A percentile compares a stretch with the other conserved stretches of the same genome.
Conservation (phyloP, 1,140 invertebrate genomes). For the Aphaenogaster rudis region DNA sequence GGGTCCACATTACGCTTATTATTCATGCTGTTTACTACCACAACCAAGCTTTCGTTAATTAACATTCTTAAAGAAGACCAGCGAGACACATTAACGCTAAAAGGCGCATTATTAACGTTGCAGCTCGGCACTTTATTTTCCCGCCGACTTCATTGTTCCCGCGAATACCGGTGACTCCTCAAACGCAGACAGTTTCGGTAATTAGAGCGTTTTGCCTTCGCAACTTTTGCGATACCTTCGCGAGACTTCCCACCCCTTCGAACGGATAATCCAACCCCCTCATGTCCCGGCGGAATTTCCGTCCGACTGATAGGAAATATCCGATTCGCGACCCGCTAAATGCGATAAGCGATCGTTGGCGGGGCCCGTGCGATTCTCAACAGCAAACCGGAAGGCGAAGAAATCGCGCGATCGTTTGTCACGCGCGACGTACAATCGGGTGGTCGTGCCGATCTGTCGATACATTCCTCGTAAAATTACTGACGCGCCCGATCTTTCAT, state of each 20-base stretch:
- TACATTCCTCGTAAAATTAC: conserved; percentile 57
- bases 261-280: conserved; percentile 29
- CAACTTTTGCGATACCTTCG: neutral
- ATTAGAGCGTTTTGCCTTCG: conserved; percentile 58
- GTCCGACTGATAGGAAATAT: conserved; percentile 11
- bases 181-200: conserved; percentile 61
- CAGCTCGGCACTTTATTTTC: conserved; percentile 28
- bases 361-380: conserved; percentile 57
- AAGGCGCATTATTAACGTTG: conserved; percentile 11
- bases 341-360: conserved; percentile 77
- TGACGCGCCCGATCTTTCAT: conserved; percentile 44
- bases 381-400: conserved; percentile 37
- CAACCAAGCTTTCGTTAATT: conserved; percentile 4
- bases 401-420: conserved; percentile 60
- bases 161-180: conserved; percentile 42
- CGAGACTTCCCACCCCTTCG: neutral
- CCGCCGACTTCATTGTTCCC: conserved; percentile 50
- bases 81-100: conserved; percentile 31
- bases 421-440: neutral
- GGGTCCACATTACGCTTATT: neutral
- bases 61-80: conserved; percentile 25
- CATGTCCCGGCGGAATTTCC: conserved; percentile 13
- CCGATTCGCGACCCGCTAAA: conserved; percentile 68
- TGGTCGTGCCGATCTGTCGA: conserved; percentile 15
- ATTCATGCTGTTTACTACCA: neutral